Evolutionary conservation across 2,888 invertebrate species (phyloP).

Genomic region (Heteromurus nitidus): DNA sequence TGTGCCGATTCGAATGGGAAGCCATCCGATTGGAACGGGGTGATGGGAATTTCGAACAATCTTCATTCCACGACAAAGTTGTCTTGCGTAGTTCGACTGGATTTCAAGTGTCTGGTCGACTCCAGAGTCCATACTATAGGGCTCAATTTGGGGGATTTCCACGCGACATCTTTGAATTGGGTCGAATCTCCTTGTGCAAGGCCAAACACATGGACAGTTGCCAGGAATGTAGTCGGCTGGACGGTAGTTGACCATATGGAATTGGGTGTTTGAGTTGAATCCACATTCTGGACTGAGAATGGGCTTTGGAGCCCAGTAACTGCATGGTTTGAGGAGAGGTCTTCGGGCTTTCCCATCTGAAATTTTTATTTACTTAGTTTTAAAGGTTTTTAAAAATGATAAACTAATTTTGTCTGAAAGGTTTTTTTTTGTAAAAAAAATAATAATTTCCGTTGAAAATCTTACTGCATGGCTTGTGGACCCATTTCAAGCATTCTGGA

Average conservation of each 20-base stretch:
- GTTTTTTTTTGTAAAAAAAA: no score
- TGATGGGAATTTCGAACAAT: no score
- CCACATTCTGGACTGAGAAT: conserved; percentile 56
- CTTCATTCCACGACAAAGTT: conserved; percentile 51
- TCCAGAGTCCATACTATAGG: conserved; percentile 26
- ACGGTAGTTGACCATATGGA: conserved; percentile 43
- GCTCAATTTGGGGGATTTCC: no score
- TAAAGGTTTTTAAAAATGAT: no score
- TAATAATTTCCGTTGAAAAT: no score
- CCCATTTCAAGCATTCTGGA: conserved; percentile 59
- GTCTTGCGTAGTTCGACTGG: conserved; percentile 27
- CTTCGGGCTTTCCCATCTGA: conserved; percentile 39
- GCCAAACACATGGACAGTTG: conserved; percentile 66
- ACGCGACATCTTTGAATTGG: conserved; percentile 62
- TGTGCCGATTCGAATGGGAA: conserved; percentile 31
- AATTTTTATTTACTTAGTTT: no score
- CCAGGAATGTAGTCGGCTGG: conserved; percentile 16
- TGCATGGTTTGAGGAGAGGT: conserved; percentile 57
- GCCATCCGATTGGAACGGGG: conserved; percentile 40
- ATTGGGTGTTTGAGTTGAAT: background rate
- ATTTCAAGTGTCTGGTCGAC: conserved; percentile 44
- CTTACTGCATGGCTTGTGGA: conserved; percentile 51
- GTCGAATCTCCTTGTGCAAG: conserved; percentile 60
- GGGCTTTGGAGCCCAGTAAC: conserved; percentile 55
- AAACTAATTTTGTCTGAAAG: no score